Conservation (phyloP, 2,113 vertebrate genomes). For the Spheniscus mendiculus region DNA sequence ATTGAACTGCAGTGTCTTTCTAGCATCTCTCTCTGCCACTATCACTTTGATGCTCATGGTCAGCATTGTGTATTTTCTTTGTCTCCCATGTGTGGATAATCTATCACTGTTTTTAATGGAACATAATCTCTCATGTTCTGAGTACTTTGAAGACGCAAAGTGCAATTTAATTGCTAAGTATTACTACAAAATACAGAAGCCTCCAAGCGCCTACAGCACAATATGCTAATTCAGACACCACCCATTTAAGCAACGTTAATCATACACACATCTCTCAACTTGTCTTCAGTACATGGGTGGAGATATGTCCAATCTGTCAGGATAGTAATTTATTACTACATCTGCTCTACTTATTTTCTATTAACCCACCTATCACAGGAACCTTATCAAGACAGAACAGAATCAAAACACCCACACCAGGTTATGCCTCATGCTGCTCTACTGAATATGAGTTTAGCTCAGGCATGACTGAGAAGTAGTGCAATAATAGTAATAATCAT, state of each 20-base stretch:
- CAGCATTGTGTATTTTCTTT: neutral
- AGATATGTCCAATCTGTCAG: neutral
- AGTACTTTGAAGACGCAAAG: neutral
- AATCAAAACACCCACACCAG: neutral
- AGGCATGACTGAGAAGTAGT: neutral
- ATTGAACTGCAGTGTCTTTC: neutral
- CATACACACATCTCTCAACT: constrained; percentile 10
- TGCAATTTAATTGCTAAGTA: constrained; percentile 17
- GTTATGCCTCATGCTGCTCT: neutral
- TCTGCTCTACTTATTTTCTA: constrained; percentile 14
- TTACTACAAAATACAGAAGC: neutral
- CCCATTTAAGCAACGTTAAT: constrained; percentile 22
- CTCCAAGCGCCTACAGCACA: neutral
- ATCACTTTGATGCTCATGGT: neutral
- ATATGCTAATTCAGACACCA: constrained; percentile 27
- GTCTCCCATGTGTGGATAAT: neutral
- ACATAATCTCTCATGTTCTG: neutral
- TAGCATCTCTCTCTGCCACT: neutral
- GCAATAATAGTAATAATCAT: neutral
- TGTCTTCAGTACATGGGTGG: constrained; percentile 32
- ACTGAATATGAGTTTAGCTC: neutral
- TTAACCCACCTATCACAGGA: constrained; percentile 16
- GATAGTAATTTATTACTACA: constrained; percentile 14
- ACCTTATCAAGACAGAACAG: neutral
- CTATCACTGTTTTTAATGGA: neutral